Conservation (phyloP, 1,140 invertebrate species). For the Rhagoletis zephyria region DNA sequence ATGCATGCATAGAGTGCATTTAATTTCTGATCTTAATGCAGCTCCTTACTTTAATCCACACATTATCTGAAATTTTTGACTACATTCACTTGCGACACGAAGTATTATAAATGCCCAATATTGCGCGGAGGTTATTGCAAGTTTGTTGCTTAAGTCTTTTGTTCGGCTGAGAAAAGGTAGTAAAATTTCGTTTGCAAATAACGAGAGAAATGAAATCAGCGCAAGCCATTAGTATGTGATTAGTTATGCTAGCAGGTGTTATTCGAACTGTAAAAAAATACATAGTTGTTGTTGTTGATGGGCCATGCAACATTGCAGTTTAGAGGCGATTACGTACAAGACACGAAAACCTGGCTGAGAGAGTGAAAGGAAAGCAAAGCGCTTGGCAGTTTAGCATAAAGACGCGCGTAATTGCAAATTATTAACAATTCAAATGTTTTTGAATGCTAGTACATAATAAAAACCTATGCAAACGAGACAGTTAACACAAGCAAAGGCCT, state of each 20-base stretch:
- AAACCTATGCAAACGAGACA: background rate
- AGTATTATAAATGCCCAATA: slow-evolving; percentile 6
- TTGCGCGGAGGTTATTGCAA: background rate
- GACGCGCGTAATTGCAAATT: background rate
- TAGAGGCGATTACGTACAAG: background rate
- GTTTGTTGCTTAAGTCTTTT: slow-evolving; percentile 27
- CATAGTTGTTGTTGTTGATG: slow-evolving; percentile 19
- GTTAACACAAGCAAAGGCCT: background rate
- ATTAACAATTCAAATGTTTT: slow-evolving; percentile 5
- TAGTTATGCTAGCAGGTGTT: slow-evolving; percentile 28
- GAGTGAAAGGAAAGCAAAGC: slow-evolving; percentile 2
- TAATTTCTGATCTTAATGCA: background rate
- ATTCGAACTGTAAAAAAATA: background rate
- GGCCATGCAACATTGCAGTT: slow-evolving; percentile 27
- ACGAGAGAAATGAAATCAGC: slow-evolving; percentile 29
- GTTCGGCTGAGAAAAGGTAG: slow-evolving; percentile 13
- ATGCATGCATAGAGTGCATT: background rate
- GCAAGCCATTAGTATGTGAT: background rate
- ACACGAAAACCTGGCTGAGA: background rate
- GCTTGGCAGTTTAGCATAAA: background rate
- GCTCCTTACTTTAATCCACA: background rate
- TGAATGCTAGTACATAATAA: background rate
- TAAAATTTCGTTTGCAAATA: slow-evolving; percentile 39
- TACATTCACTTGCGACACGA: slow-evolving; percentile 27
- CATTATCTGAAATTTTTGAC: slow-evolving; percentile 9